Evolutionary conservation across 2,113 vertebrate species (phyloP).

Genomic region (Eurystomus gularis): DNA sequence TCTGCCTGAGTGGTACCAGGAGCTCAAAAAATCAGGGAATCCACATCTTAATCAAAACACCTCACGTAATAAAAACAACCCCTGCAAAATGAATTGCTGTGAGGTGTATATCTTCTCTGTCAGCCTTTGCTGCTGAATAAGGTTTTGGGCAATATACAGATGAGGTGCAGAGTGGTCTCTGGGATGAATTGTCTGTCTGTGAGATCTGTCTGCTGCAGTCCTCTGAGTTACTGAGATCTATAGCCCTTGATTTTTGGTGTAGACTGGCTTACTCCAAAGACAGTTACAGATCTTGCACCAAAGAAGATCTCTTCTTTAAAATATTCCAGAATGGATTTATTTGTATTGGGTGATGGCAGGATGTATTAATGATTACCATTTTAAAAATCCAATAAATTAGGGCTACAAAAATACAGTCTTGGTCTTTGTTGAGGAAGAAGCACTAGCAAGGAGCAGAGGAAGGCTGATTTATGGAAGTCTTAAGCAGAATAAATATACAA

Average conservation of each 20-base stretch:
- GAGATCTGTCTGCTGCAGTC: neutral
- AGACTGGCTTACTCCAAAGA: neutral
- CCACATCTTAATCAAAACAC: neutral
- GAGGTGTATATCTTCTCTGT: neutral
- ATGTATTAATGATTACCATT: neutral
- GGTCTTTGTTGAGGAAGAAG: neutral
- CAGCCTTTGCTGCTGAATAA: neutral
- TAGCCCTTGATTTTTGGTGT: neutral
- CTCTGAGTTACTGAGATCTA: neutral
- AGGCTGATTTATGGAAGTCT: neutral
- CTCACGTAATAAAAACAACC: neutral
- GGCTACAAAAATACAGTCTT: neutral
- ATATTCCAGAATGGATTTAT: neutral
- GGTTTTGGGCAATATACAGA: neutral
- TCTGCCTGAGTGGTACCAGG: neutral
- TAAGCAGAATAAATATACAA: neutral
- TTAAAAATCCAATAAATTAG: neutral
- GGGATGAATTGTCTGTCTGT: neutral
- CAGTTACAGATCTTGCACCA: neutral
- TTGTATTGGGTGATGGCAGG: neutral
- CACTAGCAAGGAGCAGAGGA: neutral
- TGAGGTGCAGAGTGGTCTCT: neutral
- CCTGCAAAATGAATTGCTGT: neutral
- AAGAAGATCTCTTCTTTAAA: neutral
- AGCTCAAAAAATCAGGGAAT: neutral